Conservation (phyloP, 2,797 vertebrate species). For the Linurgus olivaceus region DNA sequence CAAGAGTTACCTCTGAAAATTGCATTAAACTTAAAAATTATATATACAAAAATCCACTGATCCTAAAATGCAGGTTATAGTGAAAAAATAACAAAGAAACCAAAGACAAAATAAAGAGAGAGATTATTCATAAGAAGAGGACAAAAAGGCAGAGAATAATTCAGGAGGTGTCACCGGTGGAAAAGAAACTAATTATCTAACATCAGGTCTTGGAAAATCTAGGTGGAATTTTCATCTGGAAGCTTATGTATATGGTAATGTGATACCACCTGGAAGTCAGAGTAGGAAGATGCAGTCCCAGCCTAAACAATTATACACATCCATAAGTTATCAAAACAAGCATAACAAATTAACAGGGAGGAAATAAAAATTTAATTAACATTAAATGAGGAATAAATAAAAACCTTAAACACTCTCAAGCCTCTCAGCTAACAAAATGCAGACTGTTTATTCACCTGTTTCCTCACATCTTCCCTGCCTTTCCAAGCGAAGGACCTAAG, state of each 20-base stretch:
- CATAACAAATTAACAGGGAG: not conserved
- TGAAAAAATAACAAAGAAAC: not conserved
- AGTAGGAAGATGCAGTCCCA: not conserved
- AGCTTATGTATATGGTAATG: not conserved
- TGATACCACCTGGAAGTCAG: not conserved
- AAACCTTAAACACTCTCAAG: not conserved
- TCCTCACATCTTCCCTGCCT: not conserved
- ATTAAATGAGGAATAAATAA: not conserved
- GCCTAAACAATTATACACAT: not conserved
- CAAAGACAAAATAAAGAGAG: not conserved
- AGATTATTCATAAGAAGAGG: not conserved
- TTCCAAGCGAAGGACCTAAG: not conserved
- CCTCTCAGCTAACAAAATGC: not conserved
- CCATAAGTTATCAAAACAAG: not conserved
- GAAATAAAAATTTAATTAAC: not conserved
- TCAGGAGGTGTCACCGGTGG: not conserved
- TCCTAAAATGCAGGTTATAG: not conserved
- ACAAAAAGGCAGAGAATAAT: not conserved
- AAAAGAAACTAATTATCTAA: not conserved
- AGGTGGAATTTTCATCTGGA: not conserved
- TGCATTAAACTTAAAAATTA: not conserved
- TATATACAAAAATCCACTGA: not conserved
- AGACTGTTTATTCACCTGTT: not conserved
- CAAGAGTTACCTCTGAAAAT: not conserved
- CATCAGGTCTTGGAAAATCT: not conserved